Evolutionary conservation across 2,888 invertebrate genomes (phyloP).

Genomic region (Uropetala carovei): DNA sequence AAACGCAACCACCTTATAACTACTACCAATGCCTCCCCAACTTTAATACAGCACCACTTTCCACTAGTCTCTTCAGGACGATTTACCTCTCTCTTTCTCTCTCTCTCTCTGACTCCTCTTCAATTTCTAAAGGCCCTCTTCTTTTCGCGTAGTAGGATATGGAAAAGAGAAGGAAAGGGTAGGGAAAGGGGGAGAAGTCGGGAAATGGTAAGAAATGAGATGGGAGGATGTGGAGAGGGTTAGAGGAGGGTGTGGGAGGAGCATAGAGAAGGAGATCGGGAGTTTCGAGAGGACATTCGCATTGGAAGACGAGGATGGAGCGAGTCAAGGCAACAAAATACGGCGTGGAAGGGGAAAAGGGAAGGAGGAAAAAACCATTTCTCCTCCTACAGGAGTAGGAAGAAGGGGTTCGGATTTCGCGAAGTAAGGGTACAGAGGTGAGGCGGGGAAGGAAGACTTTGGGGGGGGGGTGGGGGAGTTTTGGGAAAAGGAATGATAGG

Average conservation of each 20-base stretch:
- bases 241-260: no score
- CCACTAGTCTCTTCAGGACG: constrained; percentile 29
- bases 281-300: background rate
- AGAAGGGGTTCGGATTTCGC: constrained; percentile 50
- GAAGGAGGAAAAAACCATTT: constrained; percentile 40
- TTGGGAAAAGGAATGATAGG: background rate
- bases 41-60: constrained; percentile 4
- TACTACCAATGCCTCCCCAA: constrained; percentile 19
- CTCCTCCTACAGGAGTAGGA: background rate
- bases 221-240: background rate
- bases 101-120: background rate
- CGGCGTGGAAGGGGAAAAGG: background rate
- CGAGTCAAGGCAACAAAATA: background rate
- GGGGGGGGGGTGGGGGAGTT: background rate
- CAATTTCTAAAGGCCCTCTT: constrained; percentile 3
- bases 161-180: background rate
- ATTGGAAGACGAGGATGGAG: no score
- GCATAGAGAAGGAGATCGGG: background rate
- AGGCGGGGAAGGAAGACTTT: background rate
- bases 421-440: constrained; percentile 6
- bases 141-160: background rate
- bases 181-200: background rate
- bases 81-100: constrained; percentile 27
- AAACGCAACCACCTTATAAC: background rate
- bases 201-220: background rate